A percentile compares a stretch with the other conserved stretches of the same genome.
Evolutionary conservation across 2,113 vertebrate species (phyloP).

Genomic region (Lynx canadensis): DNA sequence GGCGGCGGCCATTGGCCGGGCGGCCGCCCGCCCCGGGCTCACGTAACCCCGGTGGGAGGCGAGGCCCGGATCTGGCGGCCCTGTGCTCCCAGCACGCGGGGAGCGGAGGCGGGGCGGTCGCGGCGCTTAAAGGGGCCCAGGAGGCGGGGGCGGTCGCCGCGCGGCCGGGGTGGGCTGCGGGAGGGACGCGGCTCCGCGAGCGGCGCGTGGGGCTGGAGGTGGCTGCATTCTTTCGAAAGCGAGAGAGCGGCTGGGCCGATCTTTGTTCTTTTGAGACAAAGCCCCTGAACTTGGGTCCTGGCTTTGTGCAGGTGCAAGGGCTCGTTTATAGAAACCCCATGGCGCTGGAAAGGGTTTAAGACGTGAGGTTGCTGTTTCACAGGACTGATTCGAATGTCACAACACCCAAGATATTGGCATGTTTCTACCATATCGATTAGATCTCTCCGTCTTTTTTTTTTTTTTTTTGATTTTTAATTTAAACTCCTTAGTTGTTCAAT

Average conservation of each 20-base stretch:
- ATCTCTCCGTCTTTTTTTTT: neutral
- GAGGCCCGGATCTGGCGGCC: conserved; percentile 13
- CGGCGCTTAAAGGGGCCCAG: neutral
- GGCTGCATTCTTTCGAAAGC: accelerated
- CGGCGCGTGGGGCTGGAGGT: accelerated
- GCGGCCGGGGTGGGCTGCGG: accelerated
- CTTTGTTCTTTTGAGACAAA: conserved; percentile 50
- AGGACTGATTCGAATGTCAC: neutral
- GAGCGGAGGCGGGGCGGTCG: neutral
- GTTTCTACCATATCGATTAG: neutral
- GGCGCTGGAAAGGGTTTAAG: neutral
- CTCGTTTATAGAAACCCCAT: accelerated
- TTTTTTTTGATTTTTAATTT: neutral
- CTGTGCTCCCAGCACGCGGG: conserved; percentile 42
- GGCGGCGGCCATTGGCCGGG: conserved; percentile 51
- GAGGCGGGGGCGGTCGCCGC: neutral
- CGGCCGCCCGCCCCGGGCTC: conserved; percentile 36
- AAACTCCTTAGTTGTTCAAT: neutral
- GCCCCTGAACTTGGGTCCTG: neutral
- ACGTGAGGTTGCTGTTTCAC: neutral
- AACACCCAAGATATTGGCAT: neutral
- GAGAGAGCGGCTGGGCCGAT: neutral
- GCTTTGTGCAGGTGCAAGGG: neutral
- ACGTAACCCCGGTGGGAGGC: conserved; percentile 51
- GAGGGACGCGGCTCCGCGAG: neutral